Base-by-base conservation (phyloP, 2,113 vertebrate genomes). In the Malurus cyaneus region DNA sequence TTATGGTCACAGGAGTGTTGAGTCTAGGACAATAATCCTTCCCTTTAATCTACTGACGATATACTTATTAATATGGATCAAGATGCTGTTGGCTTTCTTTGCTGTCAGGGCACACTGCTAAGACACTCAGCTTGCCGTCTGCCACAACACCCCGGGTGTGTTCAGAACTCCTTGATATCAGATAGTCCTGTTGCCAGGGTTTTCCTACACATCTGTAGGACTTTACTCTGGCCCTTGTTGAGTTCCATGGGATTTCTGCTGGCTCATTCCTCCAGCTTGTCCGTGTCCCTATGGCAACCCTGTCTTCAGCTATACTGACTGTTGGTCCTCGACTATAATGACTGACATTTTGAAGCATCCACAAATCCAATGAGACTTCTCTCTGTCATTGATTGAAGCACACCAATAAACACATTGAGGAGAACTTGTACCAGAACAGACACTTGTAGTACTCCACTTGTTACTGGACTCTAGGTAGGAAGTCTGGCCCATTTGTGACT, bases 231-330 rank as follows among this genome's bases (percentile, higher is more conserved):
- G 18, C 6, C 13, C 9, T 41, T 39, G 2, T 0, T 62, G 46
- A 42, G 26, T 56, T 88, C 72, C 34, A 6, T 5, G 29, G 69
- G 18, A 71, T 24, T 72, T 19, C 36, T 36, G 4, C 31, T 65
- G 32, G 21, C 8, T 54, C 16, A 14, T 78, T 84, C 10, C 26
- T 86, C 16, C 54, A 91, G 23, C 13, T 21, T 49, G 21, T n/a
- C 50, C 77, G 9, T 29, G 11, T 67, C 31, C 24, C 41, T 19
- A 3, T 8, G 20, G 36, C 36, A 91, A 28, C 3, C 10, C 9
- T 60, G 5, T 34, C n/a, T 46, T 50, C 0, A 0, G 23, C 8
- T 54, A 8, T 42, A 60, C 1, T 36, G 52, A 59, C 14, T 67
- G 12, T 8, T 74, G 34, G 21, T 62, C 31, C 14, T 62, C 47